These are phyloP conservation scores for Meloidogyne chitwoodi DNA, from an alignment of 1,140 invertebrate species.

Conservation along the genomic window DNA sequence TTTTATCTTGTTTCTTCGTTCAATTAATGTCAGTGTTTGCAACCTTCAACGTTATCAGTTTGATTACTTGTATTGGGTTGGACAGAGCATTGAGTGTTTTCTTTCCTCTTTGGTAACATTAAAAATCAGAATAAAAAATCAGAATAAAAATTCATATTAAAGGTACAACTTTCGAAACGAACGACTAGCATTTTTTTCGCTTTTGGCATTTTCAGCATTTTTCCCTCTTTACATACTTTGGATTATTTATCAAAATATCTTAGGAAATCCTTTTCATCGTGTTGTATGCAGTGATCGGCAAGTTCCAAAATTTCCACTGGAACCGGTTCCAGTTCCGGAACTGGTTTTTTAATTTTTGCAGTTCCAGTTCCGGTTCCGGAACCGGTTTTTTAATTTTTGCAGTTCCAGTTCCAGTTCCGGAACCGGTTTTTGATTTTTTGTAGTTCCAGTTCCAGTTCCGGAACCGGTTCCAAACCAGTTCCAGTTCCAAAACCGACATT, in stretches of 20 bases:
- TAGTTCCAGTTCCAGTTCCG: too few species aligned
- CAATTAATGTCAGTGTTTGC: not conserved
- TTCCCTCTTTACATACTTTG: not conserved
- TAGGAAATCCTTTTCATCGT: not conserved
- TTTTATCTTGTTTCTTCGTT: not conserved
- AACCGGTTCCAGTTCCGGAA: too few species aligned
- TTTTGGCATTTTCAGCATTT: not conserved
- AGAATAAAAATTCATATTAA: not conserved
- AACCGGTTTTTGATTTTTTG: too few species aligned
- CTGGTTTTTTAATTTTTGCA: too few species aligned
- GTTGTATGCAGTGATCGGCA: too few species aligned
- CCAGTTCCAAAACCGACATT: too few species aligned
- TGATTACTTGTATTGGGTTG: not conserved
- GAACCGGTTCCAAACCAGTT: too few species aligned
- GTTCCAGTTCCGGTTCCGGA: too few species aligned
- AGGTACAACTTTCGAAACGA: not conserved
- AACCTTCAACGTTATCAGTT: not conserved
- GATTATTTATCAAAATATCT: not conserved
- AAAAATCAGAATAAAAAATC: not conserved
- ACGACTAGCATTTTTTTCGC: not conserved
- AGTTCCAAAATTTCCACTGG: too few species aligned
- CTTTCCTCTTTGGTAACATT: not conserved
- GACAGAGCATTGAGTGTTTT: not conserved
- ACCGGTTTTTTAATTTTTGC: too few species aligned
- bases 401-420: too few species aligned